These are phyloP conservation scores for Pygmarrhopalites habei DNA, from an alignment of 1,140 invertebrate genomes.

Conservation along the genomic window DNA sequence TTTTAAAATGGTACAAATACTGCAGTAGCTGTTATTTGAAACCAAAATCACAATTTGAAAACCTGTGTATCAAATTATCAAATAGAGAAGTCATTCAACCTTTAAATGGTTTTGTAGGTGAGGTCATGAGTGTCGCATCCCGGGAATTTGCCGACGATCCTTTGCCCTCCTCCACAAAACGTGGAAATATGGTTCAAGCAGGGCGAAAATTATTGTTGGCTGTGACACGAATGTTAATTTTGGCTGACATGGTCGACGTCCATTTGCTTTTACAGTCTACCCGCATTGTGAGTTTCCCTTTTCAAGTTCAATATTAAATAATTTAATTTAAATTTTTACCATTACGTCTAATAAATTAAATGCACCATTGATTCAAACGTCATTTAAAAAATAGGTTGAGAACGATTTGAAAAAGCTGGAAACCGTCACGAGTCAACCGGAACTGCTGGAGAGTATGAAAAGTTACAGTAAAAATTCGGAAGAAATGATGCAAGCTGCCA, in stretches of 20 bases:
- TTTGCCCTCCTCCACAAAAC: slow-evolving; percentile 83
- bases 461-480: slow-evolving; percentile 76
- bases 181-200: slow-evolving; percentile 89
- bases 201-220: slow-evolving; percentile 86
- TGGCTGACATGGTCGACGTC: slow-evolving; percentile 98
- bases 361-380: slow-evolving; percentile 6
- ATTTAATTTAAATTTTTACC: neutral
- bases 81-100: too few species aligned
- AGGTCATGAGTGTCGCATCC: slow-evolving; percentile 84
- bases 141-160: slow-evolving; percentile 94
- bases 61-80: too few species aligned
- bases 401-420: slow-evolving; percentile 86
- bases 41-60: too few species aligned
- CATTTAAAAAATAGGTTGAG: slow-evolving; percentile 78
- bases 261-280: slow-evolving; percentile 86
- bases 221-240: slow-evolving; percentile 84
- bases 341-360: neutral
- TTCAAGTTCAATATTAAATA: too few species aligned
- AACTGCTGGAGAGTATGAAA: slow-evolving; percentile 82
- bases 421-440: slow-evolving; percentile 85
- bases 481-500: slow-evolving; percentile 86
- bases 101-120: too few species aligned
- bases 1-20: too few species aligned
- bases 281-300: slow-evolving; percentile 56
- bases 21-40: too few species aligned